Evolutionary conservation across 1,140 invertebrate species (phyloP).

Genomic region (Macrostomum lignano): DNA sequence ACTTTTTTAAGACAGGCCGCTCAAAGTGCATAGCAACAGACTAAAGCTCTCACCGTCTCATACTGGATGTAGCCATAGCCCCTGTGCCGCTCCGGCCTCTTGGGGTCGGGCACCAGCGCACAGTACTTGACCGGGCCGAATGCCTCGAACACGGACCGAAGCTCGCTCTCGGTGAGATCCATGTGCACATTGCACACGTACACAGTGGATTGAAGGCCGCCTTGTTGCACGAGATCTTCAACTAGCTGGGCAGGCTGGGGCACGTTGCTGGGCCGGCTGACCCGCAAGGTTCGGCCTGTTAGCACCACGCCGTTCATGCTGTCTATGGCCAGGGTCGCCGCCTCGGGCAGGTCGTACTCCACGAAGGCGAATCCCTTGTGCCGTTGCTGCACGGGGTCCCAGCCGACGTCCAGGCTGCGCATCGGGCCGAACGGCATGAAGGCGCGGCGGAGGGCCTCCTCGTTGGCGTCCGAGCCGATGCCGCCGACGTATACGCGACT

Average conservation of each 20-base stretch:
- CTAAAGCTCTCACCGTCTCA: constrained; percentile 59
- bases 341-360: constrained; percentile 95
- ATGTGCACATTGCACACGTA: constrained; percentile 90
- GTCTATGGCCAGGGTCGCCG: constrained; percentile 79
- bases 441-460: constrained; percentile 87
- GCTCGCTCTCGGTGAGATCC: constrained; percentile 79
- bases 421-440: constrained; percentile 94
- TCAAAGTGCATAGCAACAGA: too few species aligned
- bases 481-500: constrained; percentile 86
- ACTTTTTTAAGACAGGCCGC: too few species aligned
- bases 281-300: constrained; percentile 36
- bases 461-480: constrained; percentile 93
- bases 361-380: constrained; percentile 99
- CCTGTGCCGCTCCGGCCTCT: constrained; percentile 10
- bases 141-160: constrained; percentile 92
- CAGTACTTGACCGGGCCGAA: constrained; percentile 55
- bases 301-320: constrained; percentile 99
- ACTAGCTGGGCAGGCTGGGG: constrained; percentile 94
- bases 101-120: constrained; percentile 10
- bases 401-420: constrained; percentile 96
- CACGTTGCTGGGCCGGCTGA: constrained; percentile 86
- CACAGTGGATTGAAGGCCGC: constrained; percentile 82
- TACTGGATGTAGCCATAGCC: constrained; percentile 99
- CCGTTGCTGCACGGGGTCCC: constrained; percentile 93
- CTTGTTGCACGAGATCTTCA: constrained; percentile 88